phyloP scores from a whole-genome alignment of 2,797 vertebrate genomes.

The Tokudaia tokunoshimensis region DNA sequence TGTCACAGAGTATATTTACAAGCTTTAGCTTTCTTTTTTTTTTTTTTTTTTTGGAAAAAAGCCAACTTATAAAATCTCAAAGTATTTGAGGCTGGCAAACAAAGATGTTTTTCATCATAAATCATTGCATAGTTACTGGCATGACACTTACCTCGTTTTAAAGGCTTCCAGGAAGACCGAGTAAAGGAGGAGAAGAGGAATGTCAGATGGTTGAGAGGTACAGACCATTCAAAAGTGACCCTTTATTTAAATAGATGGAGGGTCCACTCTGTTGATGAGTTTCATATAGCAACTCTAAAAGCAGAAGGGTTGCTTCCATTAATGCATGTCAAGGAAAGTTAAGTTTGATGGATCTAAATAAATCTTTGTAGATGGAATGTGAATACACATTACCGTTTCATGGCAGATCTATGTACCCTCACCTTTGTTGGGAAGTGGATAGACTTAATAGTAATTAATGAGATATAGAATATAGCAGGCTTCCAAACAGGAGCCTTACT shows the following conservation, averaged over 20 bases:
- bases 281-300: background rate
- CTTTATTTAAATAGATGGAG: background rate
- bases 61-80: background rate
- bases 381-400: background rate
- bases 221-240: background rate
- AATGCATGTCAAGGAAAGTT: background rate
- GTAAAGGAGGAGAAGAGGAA: background rate
- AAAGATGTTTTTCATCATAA: constrained; percentile 1
- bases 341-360: background rate
- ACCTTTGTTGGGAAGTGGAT: background rate
- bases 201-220: background rate
- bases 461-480: background rate
- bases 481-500: background rate
- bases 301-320: background rate
- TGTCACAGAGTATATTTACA: constrained; percentile 2
- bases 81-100: background rate
- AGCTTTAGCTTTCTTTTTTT: background rate
- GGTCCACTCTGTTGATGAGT: background rate
- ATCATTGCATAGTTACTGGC: background rate
- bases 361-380: background rate
- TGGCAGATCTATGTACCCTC: background rate
- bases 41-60: background rate
- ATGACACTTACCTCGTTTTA: background rate
- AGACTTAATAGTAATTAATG: background rate
- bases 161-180: background rate